A percentile compares a stretch with the other conserved stretches of the same genome.
Conservation (phyloP, 2,888 invertebrate species). For the Lasioglossum figueresi region DNA sequence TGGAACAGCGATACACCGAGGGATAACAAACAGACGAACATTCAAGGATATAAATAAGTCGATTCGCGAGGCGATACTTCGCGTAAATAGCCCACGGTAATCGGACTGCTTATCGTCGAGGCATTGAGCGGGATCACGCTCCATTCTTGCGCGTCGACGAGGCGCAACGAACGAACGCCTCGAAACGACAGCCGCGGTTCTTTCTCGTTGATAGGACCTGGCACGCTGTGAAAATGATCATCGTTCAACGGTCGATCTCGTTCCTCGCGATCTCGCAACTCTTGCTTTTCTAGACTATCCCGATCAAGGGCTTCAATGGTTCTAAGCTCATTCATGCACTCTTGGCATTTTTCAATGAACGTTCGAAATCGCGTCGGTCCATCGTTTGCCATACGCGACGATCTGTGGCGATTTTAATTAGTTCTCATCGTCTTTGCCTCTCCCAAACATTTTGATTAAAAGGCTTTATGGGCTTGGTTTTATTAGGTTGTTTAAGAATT, state of each 20-base stretch:
- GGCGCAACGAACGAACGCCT: conserved; percentile 27
- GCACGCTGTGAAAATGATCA: conserved; percentile 30
- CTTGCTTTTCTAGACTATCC: neutral
- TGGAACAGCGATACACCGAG: neutral
- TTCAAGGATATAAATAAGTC: conserved; percentile 26
- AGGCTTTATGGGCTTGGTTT: neutral
- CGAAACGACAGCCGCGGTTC: conserved; percentile 9
- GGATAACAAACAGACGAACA: conserved; percentile 5
- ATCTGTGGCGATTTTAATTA: neutral
- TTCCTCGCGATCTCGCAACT: conserved; percentile 12
- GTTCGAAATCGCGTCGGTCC: neutral
- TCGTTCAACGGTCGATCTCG: conserved; percentile 2
- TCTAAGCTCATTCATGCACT: neutral
- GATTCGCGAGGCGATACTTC: conserved; percentile 22
- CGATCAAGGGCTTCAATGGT: neutral
- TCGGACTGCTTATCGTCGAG: conserved; percentile 33
- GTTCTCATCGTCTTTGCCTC: neutral
- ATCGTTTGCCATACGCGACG: neutral
- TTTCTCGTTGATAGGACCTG: conserved; percentile 31
- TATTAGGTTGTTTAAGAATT: neutral
- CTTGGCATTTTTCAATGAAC: neutral
- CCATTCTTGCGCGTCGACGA: conserved; percentile 27
- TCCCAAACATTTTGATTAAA: neutral
- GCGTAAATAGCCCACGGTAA: conserved; percentile 34
- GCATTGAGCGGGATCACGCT: conserved; percentile 31